These are phyloP conservation scores for Triops longicaudatus DNA, from an alignment of 1,140 invertebrate species.

Conservation along the genomic window DNA sequence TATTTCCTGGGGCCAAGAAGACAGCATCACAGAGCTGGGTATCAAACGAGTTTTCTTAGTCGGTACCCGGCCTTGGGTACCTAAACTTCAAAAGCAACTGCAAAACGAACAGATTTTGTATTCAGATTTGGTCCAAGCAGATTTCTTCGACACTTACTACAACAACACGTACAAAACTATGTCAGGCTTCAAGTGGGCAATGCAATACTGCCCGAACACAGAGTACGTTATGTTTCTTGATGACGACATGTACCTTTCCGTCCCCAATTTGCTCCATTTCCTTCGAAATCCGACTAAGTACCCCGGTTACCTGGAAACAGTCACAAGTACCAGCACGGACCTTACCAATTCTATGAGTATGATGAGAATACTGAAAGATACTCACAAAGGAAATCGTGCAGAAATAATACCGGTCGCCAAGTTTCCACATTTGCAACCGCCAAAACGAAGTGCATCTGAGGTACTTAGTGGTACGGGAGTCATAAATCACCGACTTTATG, in stretches of 20 bases:
- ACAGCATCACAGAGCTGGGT: constrained; percentile 62
- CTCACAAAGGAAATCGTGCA: neutral
- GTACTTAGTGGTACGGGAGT: neutral
- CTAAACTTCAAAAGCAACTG: constrained; percentile 47
- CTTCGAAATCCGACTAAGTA: constrained; percentile 60
- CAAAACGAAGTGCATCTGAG: neutral
- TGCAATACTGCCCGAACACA: constrained; percentile 58
- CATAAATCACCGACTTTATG: neutral
- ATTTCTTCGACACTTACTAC: constrained; percentile 64
- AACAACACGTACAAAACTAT: constrained; percentile 94
- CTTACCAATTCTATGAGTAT: neutral
- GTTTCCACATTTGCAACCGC: neutral
- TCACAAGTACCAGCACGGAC: no score
- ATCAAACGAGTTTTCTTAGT: constrained; percentile 70
- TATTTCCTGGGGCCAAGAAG: constrained; percentile 73
- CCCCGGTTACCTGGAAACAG: constrained; percentile 42
- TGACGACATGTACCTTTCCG: constrained; percentile 86
- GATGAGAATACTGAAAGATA: neutral
- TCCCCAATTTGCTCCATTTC: constrained; percentile 72
- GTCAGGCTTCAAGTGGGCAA: constrained; percentile 76
- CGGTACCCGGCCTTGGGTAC: constrained; percentile 45
- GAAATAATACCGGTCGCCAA: neutral
- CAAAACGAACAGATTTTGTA: constrained; percentile 54
- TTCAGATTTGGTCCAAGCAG: constrained; percentile 70
- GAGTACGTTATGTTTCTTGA: constrained; percentile 82